Conservation (phyloP, 2,113 vertebrate species). For the Oenanthe oenanthe region DNA sequence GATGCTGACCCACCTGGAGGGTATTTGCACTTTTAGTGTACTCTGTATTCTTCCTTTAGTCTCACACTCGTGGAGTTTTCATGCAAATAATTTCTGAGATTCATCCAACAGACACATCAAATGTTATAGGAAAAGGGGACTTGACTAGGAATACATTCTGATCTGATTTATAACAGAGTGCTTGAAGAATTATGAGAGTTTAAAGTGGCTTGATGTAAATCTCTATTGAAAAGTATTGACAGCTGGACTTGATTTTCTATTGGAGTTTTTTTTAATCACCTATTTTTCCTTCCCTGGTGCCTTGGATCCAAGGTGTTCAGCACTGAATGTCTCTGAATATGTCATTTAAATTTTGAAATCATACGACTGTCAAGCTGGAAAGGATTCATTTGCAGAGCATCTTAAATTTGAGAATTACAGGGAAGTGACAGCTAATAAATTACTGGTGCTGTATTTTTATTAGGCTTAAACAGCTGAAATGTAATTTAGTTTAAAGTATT, state of each 20-base stretch:
- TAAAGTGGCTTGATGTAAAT: conserved; percentile 44
- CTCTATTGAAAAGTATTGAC: conserved; percentile 32
- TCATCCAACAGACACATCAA: neutral
- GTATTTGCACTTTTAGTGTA: neutral
- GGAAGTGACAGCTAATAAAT: conserved; percentile 30
- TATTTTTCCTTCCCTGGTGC: neutral
- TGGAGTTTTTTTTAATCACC: neutral
- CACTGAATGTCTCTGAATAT: neutral
- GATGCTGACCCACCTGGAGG: neutral
- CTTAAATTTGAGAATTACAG: conserved; percentile 16
- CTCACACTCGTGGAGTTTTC: neutral
- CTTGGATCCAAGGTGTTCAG: neutral
- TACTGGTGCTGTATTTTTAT: conserved; percentile 7
- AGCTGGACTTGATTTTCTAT: neutral
- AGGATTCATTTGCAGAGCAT: neutral
- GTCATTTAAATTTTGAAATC: conserved; percentile 31
- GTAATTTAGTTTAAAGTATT: neutral
- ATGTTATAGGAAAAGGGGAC: neutral
- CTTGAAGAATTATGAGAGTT: conserved; percentile 30
- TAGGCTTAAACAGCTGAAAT: conserved; percentile 14
- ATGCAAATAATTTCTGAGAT: neutral
- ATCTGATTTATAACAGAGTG: conserved; percentile 10
- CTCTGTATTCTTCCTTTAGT: neutral
- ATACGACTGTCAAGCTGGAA: neutral
- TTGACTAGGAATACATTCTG: neutral